These are phyloP conservation scores for Polypterus senegalus DNA, from an alignment of 2,113 vertebrate species.

Conservation along the genomic window DNA sequence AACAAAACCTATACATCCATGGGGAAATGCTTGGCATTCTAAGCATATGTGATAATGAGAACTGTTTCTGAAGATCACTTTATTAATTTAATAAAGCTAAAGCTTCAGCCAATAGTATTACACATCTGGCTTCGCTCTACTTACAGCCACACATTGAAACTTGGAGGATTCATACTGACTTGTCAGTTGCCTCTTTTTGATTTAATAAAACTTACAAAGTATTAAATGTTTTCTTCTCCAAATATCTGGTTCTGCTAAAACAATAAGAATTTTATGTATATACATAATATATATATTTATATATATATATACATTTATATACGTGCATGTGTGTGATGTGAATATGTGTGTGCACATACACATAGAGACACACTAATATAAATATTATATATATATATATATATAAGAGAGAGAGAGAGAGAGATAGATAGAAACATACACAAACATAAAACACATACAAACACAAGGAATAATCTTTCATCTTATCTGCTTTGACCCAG, in stretches of 20 bases:
- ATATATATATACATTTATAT: constrained; percentile 35
- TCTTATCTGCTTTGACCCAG: constrained; percentile 24
- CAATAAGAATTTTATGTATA: constrained; percentile 35
- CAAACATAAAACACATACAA: constrained; percentile 23
- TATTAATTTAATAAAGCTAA: constrained; percentile 17
- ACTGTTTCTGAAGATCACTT: constrained; percentile 34
- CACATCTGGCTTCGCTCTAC: constrained; percentile 28
- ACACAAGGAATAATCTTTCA: constrained; percentile 12
- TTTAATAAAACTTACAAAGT: constrained; percentile 28
- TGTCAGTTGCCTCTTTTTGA: constrained; percentile 28
- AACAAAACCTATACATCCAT: neutral
- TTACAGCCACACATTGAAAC: constrained; percentile 14
- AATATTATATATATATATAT: constrained; percentile 37
- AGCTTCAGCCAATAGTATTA: constrained; percentile 31
- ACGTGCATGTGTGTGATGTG: constrained; percentile 12
- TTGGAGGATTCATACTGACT: constrained; percentile 22
- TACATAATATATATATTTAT: constrained; percentile 45
- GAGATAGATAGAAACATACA: constrained; percentile 19
- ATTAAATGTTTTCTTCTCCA: no score
- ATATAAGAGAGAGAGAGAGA: constrained; percentile 41
- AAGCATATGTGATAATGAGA: constrained; percentile 35
- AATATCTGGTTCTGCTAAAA: constrained; percentile 11
- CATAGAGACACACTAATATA: constrained; percentile 25
- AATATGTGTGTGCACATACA: constrained; percentile 29
- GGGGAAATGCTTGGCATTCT: constrained; percentile 57